phyloP scores from a whole-genome alignment of 2,888 invertebrate species.

The Serripes groenlandicus region DNA sequence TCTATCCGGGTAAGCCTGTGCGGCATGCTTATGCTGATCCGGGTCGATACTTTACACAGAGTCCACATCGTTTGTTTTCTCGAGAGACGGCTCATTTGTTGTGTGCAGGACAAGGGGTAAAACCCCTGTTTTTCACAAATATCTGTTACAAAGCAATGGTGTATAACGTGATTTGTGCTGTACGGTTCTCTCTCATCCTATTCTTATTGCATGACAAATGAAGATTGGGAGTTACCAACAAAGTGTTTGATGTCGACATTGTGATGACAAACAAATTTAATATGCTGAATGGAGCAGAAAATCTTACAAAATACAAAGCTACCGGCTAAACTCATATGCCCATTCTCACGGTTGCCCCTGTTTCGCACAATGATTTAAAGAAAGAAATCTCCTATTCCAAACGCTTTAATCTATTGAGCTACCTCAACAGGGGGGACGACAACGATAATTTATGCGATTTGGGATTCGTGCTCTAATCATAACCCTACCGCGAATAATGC shows the following conservation, averaged over 20 bases:
- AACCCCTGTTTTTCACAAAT: too few relatives aligned
- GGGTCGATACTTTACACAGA: too few relatives aligned
- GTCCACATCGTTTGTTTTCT: too few relatives aligned
- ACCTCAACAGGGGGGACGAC: constrained; percentile 6
- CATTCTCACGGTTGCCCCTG: constrained; percentile 12
- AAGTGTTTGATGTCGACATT: constrained; percentile 1
- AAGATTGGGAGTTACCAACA: not conserved
- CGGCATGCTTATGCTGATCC: too few relatives aligned
- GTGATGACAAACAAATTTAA: not conserved
- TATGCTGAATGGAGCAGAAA: constrained; percentile 4
- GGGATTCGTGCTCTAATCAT: constrained; percentile 2
- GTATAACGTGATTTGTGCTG: too few relatives aligned
- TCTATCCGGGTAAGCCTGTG: too few relatives aligned
- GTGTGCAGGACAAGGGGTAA: too few relatives aligned
- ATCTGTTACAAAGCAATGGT: too few relatives aligned
- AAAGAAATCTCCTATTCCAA: constrained; percentile 23
- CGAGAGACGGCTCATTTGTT: too few relatives aligned
- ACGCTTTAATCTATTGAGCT: constrained; percentile 10
- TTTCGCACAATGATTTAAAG: not conserved
- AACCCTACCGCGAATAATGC: constrained; percentile 8
- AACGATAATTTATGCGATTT: constrained; percentile 7
- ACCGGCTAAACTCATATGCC: constrained; percentile 2
- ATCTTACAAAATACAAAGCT: not conserved
- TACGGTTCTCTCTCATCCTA: too few relatives aligned
- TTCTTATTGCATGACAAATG: too few relatives aligned